Percentiles rank a stretch among this genome's conserved stretches.
These are phyloP conservation scores for Macrosiphum euphorbiae DNA, from an alignment of 2,888 invertebrate species.

Conservation along the genomic window DNA sequence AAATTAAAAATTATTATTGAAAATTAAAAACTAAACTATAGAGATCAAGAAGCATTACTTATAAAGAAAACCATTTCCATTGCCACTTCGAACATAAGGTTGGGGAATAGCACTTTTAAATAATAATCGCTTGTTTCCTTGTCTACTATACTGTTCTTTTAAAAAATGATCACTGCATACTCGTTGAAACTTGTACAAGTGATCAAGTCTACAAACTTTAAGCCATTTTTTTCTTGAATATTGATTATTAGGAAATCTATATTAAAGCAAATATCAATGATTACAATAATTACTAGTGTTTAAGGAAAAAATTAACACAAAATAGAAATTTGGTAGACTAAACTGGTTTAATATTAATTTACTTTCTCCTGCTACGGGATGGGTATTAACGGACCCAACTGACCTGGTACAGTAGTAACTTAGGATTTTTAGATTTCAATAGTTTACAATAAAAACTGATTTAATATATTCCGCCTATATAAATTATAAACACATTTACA, in stretches of 20 bases:
- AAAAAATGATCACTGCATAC: constrained; percentile 40
- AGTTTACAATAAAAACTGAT: no score
- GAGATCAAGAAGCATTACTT: background rate
- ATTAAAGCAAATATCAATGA: background rate
- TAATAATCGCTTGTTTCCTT: background rate
- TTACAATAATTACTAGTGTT: background rate
- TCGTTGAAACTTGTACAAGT: background rate
- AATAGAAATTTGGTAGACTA: no score
- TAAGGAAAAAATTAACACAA: background rate
- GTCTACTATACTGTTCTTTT: background rate
- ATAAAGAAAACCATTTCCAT: background rate
- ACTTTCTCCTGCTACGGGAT: no score
- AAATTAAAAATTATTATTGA: background rate
- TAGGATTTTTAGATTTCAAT: no score
- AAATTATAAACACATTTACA: no score
- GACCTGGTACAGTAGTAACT: no score
- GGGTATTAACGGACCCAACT: no score
- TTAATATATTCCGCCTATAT: no score
- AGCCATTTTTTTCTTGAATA: background rate
- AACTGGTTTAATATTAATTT: no score
- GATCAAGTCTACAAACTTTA: background rate
- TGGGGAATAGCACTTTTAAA: background rate
- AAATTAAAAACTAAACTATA: background rate
- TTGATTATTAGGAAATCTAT: constrained; percentile 9
- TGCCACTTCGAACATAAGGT: background rate